Evolutionary conservation across 2,113 vertebrate species (phyloP), one percentile per base, ranked within the genome.

Genomic region (Poeciliopsis retropinna): DNA sequence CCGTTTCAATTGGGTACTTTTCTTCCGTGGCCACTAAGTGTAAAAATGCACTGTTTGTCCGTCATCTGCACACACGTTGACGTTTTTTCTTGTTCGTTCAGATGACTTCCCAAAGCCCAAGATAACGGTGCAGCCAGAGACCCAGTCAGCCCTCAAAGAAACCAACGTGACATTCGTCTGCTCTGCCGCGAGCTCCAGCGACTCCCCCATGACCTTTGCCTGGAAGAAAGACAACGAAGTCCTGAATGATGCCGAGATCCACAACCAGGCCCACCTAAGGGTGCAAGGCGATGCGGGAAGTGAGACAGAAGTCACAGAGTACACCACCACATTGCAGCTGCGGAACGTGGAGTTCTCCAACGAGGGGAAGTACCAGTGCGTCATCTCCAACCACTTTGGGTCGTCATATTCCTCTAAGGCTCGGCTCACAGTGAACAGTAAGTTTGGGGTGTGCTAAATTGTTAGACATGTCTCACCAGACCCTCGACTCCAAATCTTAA

Each of bases 351-450:
- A 96, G 22, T 99, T 98, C 80, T 88, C 93, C 92, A 97, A 93
- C 1, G 97, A 99, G 88, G 98, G 98, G 37, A 97, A 94, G 86
- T 99, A 98, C 83, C 98, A 99, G 81, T 99, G 98, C 31, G 97
- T 99, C 88, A 99, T 99, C 95, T 99, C 98, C 89, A 99, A 99
- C 93, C 96, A 98, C 88, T 99, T 99, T 34, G 98, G 98, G 14
- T 97, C 97, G 0, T 97, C 97, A 3, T 99, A 98, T 80, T 99
- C 98, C 47, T 92, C 92, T 86, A 99, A 98, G 92, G 97, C 98
- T 91, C 96, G 96, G 81, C 97, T 99, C 70, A 99, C 97, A 5
- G 96, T 99, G 60, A 97, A 98, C 86, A 99, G 98, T 99, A 94
- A 87, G 98, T 94, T 34, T 12, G 1, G 13, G 29, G 57, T 15